Evolutionary conservation across 2,113 vertebrate genomes (phyloP).

Genomic region (Hemiscyllium ocellatum): DNA sequence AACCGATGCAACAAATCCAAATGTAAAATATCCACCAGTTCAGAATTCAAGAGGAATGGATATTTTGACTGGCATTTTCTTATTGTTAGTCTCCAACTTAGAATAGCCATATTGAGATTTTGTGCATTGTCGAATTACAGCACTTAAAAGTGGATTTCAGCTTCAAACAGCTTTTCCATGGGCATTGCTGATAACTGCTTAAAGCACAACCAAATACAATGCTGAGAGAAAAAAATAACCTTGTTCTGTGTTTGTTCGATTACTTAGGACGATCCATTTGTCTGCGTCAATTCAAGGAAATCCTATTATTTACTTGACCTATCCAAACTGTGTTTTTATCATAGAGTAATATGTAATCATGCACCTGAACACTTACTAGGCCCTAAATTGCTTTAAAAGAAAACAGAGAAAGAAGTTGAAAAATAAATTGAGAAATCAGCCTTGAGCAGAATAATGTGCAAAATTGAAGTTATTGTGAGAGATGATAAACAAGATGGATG

Average conservation of each 20-base stretch:
- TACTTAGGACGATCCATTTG: constrained; percentile 10
- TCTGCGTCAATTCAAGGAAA: constrained; percentile 15
- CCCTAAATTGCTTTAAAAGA: background rate
- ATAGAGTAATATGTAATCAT: background rate
- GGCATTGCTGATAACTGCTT: background rate
- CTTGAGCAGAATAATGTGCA: background rate
- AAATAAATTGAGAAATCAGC: background rate
- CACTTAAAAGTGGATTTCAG: background rate
- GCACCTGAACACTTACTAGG: background rate
- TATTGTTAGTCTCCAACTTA: background rate
- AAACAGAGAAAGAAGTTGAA: background rate
- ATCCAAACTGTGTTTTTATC: background rate
- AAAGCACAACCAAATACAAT: background rate
- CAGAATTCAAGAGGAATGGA: background rate
- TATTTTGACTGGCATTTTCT: background rate
- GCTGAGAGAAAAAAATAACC: background rate
- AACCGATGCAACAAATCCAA: background rate
- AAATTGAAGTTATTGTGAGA: background rate
- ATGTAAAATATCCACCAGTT: background rate
- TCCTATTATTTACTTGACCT: constrained; percentile 3
- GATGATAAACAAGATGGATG: background rate
- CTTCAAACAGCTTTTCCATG: background rate
- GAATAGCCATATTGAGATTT: background rate
- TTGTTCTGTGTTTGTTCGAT: background rate
- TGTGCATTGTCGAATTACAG: background rate